These are phyloP conservation scores for Pomacea maculata DNA, from an alignment of 1,140 invertebrate species.

Conservation along the genomic window DNA sequence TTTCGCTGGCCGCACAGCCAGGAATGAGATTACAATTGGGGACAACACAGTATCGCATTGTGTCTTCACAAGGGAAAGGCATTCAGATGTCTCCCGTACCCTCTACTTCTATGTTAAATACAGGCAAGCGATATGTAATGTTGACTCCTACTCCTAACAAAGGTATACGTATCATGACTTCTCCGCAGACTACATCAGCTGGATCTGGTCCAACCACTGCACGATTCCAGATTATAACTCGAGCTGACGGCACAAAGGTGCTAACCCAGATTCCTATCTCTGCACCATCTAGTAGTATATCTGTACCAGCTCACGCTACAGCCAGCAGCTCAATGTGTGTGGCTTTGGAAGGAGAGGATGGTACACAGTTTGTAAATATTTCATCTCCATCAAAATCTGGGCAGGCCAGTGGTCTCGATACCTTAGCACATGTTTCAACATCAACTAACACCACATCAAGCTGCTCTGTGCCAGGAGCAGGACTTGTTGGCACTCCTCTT, in stretches of 20 bases:
- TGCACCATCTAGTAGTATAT: background rate
- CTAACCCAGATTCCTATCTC: slow-evolving; percentile 10
- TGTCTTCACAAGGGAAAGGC: slow-evolving; percentile 6
- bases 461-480: slow-evolving; percentile 1
- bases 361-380: slow-evolving; percentile 15
- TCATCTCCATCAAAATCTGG: slow-evolving; percentile 10
- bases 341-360: slow-evolving; percentile 15
- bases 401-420: background rate
- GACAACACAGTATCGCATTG: slow-evolving; percentile 9
- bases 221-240: slow-evolving; percentile 15
- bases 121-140: slow-evolving; percentile 16
- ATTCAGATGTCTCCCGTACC: background rate
- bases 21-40: background rate
- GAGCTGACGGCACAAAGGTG: slow-evolving; percentile 12
- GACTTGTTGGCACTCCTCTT: slow-evolving; percentile 12
- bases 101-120: too few relatives aligned
- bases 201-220: background rate
- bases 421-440: background rate
- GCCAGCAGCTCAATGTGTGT: slow-evolving; percentile 9
- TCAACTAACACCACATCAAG: background rate
- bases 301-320: background rate
- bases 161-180: background rate
- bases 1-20: background rate
- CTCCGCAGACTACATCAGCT: slow-evolving; percentile 5
- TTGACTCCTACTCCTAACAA: slow-evolving; percentile 4